phyloP scores from a whole-genome alignment of 2,113 vertebrate species.

The Crypturellus undulatus region DNA sequence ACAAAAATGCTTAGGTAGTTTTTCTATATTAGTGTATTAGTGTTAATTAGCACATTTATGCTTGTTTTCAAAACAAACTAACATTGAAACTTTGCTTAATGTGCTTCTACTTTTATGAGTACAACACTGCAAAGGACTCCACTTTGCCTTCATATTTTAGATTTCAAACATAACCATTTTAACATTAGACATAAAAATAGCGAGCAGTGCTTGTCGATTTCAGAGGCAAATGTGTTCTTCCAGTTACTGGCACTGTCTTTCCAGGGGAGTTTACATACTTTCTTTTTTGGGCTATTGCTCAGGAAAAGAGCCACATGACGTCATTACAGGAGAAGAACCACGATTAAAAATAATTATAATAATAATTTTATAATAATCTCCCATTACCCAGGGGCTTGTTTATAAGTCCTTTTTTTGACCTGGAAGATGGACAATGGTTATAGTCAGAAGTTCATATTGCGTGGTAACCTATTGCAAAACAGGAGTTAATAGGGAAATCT shows the following conservation, averaged over 20 bases:
- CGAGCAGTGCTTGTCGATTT: neutral
- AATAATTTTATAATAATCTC: neutral
- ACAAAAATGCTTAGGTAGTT: neutral
- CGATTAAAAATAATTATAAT: neutral
- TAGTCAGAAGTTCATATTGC: neutral
- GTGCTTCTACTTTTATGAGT: neutral
- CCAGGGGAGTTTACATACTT: neutral
- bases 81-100: neutral
- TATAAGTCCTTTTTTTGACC: neutral
- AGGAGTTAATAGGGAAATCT: neutral
- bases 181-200: neutral
- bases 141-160: rapidly evolving
- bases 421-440: neutral
- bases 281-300: neutral
- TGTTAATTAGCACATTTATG: neutral
- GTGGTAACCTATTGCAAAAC: neutral
- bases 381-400: neutral
- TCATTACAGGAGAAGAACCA: neutral
- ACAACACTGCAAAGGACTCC: neutral
- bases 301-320: neutral
- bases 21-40: neutral
- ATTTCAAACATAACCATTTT: neutral
- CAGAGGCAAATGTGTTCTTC: neutral
- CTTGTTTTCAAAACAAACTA: neutral
- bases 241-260: neutral